Percentiles rank a stretch among this genome's conserved stretches.
These are phyloP conservation scores for Cotesia glomerata DNA, from an alignment of 1,140 invertebrate species.

Conservation along the genomic window DNA sequence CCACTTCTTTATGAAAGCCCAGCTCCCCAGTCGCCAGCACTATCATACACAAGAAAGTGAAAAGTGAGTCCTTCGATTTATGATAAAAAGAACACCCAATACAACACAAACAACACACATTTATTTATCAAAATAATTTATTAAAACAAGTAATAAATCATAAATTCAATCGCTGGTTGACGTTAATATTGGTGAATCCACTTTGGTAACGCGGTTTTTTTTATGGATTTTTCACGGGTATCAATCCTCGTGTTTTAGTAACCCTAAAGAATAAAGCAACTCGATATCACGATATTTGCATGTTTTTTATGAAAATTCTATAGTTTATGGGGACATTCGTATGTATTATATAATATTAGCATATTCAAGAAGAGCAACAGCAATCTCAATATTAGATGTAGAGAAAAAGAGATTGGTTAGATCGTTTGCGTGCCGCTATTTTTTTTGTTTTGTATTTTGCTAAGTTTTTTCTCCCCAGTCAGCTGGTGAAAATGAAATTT, in stretches of 20 bases:
- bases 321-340: slow-evolving; percentile 64
- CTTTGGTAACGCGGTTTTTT: neutral
- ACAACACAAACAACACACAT: neutral
- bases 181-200: slow-evolving; percentile 15
- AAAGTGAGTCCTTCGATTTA: no score
- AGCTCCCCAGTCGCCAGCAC: no score
- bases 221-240: neutral
- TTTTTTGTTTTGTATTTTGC: slow-evolving; percentile 31
- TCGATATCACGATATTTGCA: slow-evolving; percentile 63
- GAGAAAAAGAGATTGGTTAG: slow-evolving; percentile 43
- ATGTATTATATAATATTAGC: slow-evolving; percentile 64
- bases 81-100: no score
- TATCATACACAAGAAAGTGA: no score
- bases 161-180: slow-evolving; percentile 10
- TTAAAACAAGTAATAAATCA: slow-evolving; percentile 6
- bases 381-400: slow-evolving; percentile 65
- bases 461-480: no score
- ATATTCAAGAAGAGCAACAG: slow-evolving; percentile 61
- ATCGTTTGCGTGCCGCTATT: slow-evolving; percentile 59
- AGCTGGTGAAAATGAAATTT: no score
- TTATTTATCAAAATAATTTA: neutral
- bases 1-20: no score
- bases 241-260: slow-evolving; percentile 8
- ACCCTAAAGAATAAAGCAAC: slow-evolving; percentile 28
- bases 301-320: slow-evolving; percentile 65